Conservation (phyloP, 2,888 invertebrate species). For the Tyria jacobaeae region DNA sequence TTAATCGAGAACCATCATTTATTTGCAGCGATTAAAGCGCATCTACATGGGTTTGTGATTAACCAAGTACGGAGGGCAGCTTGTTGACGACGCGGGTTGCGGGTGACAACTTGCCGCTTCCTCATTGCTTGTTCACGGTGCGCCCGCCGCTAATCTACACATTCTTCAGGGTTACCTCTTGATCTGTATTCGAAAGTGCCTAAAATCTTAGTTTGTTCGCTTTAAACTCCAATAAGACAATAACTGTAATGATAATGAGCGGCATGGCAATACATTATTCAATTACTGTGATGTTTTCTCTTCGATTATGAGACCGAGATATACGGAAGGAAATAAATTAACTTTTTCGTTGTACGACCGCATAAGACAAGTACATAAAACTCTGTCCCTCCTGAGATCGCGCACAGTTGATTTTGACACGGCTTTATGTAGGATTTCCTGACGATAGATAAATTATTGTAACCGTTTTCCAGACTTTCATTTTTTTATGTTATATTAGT, state of each 20-base stretch:
- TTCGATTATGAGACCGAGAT: too few relatives aligned
- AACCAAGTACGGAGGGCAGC: conserved; percentile 51
- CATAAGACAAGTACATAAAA: neutral
- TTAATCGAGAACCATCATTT: conserved; percentile 61
- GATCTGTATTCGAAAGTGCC: conserved; percentile 35
- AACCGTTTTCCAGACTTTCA: neutral
- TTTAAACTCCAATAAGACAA: too few relatives aligned
- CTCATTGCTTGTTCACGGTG: conserved; percentile 70
- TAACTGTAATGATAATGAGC: neutral
- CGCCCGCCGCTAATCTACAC: conserved; percentile 32
- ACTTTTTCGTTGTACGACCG: too few relatives aligned
- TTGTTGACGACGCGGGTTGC: conserved; percentile 55
- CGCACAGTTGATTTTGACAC: neutral
- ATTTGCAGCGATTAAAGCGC: conserved; percentile 59
- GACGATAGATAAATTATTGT: neutral
- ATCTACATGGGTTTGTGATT: conserved; percentile 63
- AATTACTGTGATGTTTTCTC: too few relatives aligned
- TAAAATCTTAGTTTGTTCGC: conserved; percentile 19
- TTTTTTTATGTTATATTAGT: conserved; percentile 7
- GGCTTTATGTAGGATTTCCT: neutral
- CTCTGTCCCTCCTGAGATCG: neutral
- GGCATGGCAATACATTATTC: too few relatives aligned
- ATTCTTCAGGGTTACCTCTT: conserved; percentile 51
- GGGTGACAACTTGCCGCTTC: conserved; percentile 73
- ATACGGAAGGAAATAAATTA: too few relatives aligned